Conservation (phyloP, 2,113 vertebrate species). For the Coregonus clupeaformis region DNA sequence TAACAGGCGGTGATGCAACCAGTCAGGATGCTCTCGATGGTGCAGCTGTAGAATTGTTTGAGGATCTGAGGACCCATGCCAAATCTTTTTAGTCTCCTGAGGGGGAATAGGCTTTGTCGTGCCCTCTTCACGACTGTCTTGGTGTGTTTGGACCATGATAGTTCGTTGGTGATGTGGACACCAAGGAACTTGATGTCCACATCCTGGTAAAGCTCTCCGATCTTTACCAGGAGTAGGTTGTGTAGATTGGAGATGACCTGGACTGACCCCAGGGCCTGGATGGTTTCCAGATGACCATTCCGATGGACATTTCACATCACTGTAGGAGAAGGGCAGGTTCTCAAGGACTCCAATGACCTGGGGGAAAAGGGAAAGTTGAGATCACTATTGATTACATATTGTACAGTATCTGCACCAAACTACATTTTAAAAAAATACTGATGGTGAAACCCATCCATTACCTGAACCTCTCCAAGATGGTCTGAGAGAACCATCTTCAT, state of each 20-base stretch:
- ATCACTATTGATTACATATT: background rate
- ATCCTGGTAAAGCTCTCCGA: no score
- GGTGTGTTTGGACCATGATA: no score
- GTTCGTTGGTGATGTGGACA: no score
- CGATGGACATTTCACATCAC: constrained; percentile 51
- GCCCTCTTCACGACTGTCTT: no score
- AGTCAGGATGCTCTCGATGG: no score
- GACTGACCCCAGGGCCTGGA: constrained; percentile 59
- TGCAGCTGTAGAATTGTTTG: no score
- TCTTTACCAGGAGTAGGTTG: constrained; percentile 50
- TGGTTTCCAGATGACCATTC: constrained; percentile 42
- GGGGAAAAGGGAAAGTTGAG: constrained; percentile 1
- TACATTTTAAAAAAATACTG: background rate
- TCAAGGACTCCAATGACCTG: constrained; percentile 67
- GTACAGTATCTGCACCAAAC: no score
- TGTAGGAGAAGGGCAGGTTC: constrained; percentile 53
- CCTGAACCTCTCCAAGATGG: constrained; percentile 35
- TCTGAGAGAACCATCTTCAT: constrained; percentile 16
- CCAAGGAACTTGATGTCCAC: no score
- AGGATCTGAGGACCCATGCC: no score
- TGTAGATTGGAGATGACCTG: constrained; percentile 67
- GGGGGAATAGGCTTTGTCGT: no score
- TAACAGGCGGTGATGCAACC: no score
- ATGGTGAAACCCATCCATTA: background rate
- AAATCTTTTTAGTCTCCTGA: no score